A percentile compares a stretch with the other conserved stretches of the same genome.
Evolutionary conservation across 2,797 vertebrate species (phyloP).

Genomic region (Dendrocincla tyrannina): DNA sequence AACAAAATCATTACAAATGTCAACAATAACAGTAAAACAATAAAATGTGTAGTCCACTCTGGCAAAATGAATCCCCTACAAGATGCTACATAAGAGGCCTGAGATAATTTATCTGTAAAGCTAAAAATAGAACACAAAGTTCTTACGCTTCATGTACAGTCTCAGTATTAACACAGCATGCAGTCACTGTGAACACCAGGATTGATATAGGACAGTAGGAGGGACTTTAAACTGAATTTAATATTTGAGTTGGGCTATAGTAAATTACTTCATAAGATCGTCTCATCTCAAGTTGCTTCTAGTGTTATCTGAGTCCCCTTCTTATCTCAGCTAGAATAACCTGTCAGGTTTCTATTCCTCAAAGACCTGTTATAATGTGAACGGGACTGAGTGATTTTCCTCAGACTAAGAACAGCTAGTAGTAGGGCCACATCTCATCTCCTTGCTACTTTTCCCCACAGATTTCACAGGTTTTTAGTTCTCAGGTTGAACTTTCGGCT

Average conservation of each 20-base stretch:
- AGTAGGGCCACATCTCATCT: background rate
- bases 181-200: background rate
- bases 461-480: background rate
- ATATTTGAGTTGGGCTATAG: background rate
- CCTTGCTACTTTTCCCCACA: background rate
- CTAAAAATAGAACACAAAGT: background rate
- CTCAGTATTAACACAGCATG: background rate
- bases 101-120: background rate
- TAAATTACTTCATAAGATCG: background rate
- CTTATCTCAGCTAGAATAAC: background rate
- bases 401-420: background rate
- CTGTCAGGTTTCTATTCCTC: background rate
- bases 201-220: background rate
- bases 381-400: background rate
- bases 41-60: background rate
- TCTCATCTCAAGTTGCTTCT: background rate
- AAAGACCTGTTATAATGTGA: background rate
- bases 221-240: background rate
- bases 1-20: background rate
- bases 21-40: background rate
- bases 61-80: background rate
- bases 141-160: background rate
- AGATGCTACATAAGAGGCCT: background rate
- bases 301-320: background rate
- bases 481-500: background rate